A percentile compares a stretch with the other conserved stretches of the same genome.
Evolutionary conservation across 2,797 vertebrate genomes (phyloP).

Genomic region (Amblyraja radiata): DNA sequence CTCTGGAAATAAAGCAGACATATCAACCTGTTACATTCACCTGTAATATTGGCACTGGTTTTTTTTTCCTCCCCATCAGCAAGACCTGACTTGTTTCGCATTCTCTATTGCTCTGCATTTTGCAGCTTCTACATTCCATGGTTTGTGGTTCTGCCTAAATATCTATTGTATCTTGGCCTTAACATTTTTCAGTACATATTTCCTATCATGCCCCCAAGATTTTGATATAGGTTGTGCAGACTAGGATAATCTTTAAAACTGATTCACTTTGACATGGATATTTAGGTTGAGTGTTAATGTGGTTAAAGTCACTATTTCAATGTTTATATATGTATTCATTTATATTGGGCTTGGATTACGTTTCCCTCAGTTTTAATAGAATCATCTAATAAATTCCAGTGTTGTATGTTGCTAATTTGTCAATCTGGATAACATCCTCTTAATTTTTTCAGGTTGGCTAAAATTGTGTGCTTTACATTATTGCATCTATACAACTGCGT

Average conservation of each 20-base stretch:
- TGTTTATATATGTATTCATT: background rate
- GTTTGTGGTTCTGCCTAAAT: too few species aligned
- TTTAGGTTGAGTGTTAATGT: background rate
- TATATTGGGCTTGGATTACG: background rate
- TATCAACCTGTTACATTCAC: background rate
- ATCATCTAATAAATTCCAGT: background rate
- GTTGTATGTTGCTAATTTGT: background rate
- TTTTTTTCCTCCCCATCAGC: too few species aligned
- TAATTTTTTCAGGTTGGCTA: background rate
- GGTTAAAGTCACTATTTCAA: background rate
- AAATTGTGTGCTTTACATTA: background rate
- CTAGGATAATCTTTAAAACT: background rate
- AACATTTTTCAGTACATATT: too few species aligned
- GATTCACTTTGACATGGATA: background rate
- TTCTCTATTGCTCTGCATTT: too few species aligned
- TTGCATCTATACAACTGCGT: background rate
- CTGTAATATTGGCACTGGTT: too few species aligned
- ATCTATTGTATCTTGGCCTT: too few species aligned
- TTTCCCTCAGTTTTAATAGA: background rate
- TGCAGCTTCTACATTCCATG: too few species aligned
- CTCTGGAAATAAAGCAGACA: background rate
- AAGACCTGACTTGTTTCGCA: too few species aligned
- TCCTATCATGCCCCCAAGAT: too few species aligned
- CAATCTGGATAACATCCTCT: background rate
- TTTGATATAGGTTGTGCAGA: background rate